These are phyloP conservation scores for Leptocoma aspasia DNA, from an alignment of 2,113 vertebrate species.

Conservation along the genomic window DNA sequence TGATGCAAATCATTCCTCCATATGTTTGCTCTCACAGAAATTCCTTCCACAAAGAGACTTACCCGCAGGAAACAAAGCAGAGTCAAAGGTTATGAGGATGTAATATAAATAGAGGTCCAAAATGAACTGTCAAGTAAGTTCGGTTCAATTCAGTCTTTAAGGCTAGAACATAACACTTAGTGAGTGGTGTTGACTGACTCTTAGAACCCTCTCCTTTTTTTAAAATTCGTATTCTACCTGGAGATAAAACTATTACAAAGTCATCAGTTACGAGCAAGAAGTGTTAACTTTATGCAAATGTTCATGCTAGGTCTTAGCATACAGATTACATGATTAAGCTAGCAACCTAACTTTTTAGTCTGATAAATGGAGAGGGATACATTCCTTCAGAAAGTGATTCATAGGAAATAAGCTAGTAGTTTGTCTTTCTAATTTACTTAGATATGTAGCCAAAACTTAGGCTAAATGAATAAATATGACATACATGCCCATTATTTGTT, in stretches of 20 bases:
- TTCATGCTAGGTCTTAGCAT: not conserved
- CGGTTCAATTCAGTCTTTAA: not conserved
- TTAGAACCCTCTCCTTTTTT: not conserved
- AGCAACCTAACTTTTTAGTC: not conserved
- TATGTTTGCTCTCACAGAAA: not conserved
- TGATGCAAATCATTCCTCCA: not conserved
- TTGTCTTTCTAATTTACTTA: not conserved
- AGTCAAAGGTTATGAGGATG: not conserved
- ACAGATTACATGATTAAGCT: not conserved
- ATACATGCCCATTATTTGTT: not conserved
- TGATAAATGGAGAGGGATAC: not conserved
- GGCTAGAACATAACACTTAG: not conserved
- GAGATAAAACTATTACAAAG: not conserved
- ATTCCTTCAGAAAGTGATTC: not conserved
- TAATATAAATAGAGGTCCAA: not conserved
- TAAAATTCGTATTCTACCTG: not conserved
- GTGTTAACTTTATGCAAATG: not conserved
- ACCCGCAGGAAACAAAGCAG: not conserved
- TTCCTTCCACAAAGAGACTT: not conserved
- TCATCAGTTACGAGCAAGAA: not conserved
- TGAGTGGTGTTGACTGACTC: not conserved
- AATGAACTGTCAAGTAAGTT: not conserved
- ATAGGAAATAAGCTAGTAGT: not conserved
- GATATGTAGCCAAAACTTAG: not conserved
- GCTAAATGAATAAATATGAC: not conserved